Conservation (phyloP, 2,797 vertebrate species). For the Enteromius viviparus region DNA sequence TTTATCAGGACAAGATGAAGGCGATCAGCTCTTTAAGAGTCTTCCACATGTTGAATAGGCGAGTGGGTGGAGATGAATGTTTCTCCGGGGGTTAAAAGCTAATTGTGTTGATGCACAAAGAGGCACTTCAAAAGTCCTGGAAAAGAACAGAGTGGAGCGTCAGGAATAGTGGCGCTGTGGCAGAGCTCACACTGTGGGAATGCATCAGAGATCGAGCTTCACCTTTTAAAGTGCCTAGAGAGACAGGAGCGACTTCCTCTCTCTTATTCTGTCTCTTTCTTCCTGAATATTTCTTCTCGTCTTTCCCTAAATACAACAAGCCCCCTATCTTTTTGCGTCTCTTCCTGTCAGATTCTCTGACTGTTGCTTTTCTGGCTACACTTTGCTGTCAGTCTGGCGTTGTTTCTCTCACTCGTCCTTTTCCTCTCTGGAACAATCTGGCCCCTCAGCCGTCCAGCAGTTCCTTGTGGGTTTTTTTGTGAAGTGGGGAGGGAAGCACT, state of each 20-base stretch:
- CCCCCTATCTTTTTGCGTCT: neutral
- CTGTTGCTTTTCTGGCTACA: constrained; percentile 27
- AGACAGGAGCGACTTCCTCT: constrained; percentile 39
- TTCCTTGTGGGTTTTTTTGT: constrained; percentile 84
- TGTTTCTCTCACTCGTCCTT: constrained; percentile 7
- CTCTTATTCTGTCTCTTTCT: constrained; percentile 26
- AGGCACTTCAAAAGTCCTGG: constrained; percentile 55
- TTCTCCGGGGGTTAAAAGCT: constrained; percentile 56
- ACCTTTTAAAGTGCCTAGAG: constrained; percentile 47
- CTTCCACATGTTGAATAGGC: constrained; percentile 54
- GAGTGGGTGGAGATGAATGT: constrained; percentile 48
- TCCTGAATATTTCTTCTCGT: neutral
- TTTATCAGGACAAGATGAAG: constrained; percentile 40
- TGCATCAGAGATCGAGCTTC: constrained; percentile 42
- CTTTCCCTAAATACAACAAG: constrained; percentile 4
- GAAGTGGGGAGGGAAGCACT: constrained; percentile 86
- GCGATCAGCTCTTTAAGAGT: constrained; percentile 50
- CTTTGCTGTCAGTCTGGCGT: constrained; percentile 38
- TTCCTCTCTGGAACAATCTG: constrained; percentile 11
- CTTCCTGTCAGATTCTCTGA: constrained; percentile 15
- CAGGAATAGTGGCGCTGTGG: constrained; percentile 41
- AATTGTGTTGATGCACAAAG: constrained; percentile 60
- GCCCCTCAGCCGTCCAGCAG: constrained; percentile 84
- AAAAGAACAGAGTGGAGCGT: constrained; percentile 47
- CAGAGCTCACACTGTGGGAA: constrained; percentile 42